These are phyloP conservation scores for Vesta saturnalis DNA, from an alignment of 2,888 invertebrate species.

Conservation along the genomic window DNA sequence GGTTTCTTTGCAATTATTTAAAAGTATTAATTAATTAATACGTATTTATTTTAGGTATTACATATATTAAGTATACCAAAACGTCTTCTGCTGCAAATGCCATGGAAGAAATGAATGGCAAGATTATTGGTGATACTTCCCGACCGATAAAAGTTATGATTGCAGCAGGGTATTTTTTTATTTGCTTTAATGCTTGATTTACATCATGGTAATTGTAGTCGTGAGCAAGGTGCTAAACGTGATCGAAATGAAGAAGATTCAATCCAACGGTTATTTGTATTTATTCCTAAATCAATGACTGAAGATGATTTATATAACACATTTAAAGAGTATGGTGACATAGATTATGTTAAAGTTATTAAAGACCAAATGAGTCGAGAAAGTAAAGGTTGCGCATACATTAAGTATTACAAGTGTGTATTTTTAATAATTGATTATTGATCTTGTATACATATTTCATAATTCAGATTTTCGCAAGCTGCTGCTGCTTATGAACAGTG, in stretches of 20 bases:
- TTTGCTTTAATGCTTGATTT: too few species aligned
- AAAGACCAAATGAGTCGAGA: conserved; percentile 73
- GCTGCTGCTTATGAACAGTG: conserved; percentile 89
- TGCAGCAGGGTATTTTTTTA: conserved; percentile 84
- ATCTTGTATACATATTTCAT: too few species aligned
- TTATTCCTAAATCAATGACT: conserved; percentile 78
- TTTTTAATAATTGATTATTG: too few species aligned
- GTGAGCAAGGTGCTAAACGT: conserved; percentile 75
- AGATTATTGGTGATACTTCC: conserved; percentile 70
- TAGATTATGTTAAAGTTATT: conserved; percentile 74
- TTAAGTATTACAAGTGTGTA: conserved; percentile 72
- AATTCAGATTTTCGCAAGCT: conserved; percentile 79
- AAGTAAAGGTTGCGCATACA: conserved; percentile 78
- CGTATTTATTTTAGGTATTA: conserved; percentile 77
- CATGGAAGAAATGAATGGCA: conserved; percentile 87
- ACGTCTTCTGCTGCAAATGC: conserved; percentile 91
- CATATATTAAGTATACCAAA: conserved; percentile 88
- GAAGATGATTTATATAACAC: conserved; percentile 69
- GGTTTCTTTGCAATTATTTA: conserved; percentile 62
- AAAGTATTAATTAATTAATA: not conserved
- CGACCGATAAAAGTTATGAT: conserved; percentile 89
- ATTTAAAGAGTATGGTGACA: conserved; percentile 70
- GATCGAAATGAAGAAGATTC: conserved; percentile 82
- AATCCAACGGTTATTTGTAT: conserved; percentile 83
- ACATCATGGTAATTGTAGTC: conserved; percentile 66